Evolutionary conservation across 1,140 invertebrate species (phyloP), one percentile per base, ranked within the genome.

Genomic region (Pogonomyrmex barbatus): DNA sequence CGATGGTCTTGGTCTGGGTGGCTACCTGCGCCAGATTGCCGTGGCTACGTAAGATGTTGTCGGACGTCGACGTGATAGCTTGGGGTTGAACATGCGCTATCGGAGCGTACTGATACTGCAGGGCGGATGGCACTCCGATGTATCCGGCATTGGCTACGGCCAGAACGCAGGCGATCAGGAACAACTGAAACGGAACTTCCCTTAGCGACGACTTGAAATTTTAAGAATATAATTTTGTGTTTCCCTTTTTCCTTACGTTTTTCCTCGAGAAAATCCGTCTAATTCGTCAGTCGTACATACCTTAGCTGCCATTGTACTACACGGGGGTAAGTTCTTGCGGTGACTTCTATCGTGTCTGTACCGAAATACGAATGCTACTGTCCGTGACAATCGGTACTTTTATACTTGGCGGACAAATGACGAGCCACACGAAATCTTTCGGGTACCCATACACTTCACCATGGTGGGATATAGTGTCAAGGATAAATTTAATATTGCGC

Each of bases 21-120:
- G 96, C 96, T 33, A 97, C 95, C 92, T 96, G 94, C 30, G 96
- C 96, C 36, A 97, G 92, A 92, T 97, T 97, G 77, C 96, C 97
- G 0, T 95, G 95, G 85, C 96, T 96, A 39, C 96, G 94, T 36
- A 96, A 92, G 60, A 96, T 96, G 92, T 97, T 97, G 65, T 96
- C 95, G 5, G 96, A 96, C 77, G 96, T 96, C 0, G 96, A 95
- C 42, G 96, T 96, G 52, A 96, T 92, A 0, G 96, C 95, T 2
- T 96, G 95, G n/a, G 95, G 93, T 54, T 92, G 91, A 42, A 88
- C 88, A 10, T 82, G 79, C 67, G 79, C 79, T 73, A 82, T 82
- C 30, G 79, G 67, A 10, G 87, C 87, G 47, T 81, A 42, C 47
- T 88, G 85, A 63, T 88, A 91, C 24, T 81, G 75, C 24, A 60